Evolutionary conservation across 2,113 vertebrate genomes (phyloP).

Genomic region (Gorilla gorilla): DNA sequence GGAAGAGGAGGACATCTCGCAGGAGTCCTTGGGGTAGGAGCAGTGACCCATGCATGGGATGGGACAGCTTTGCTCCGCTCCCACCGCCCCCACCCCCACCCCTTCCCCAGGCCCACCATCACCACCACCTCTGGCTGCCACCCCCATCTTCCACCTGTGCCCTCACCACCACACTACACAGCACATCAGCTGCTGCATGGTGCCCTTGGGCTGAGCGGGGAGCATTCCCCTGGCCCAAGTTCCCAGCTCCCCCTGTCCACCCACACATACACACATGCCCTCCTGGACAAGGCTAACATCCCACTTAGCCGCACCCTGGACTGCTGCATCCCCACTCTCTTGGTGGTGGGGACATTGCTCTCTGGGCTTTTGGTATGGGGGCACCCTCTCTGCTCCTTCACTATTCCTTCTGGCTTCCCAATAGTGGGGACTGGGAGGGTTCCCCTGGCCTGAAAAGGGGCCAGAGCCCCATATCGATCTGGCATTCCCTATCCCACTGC

Average conservation of each 20-base stretch:
- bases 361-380: slow-evolving; percentile 22
- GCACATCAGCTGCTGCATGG: slow-evolving; percentile 47
- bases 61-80: slow-evolving; percentile 50
- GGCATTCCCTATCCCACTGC: background rate
- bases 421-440: slow-evolving; percentile 27
- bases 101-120: background rate
- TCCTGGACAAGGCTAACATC: slow-evolving; percentile 36
- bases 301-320: background rate
- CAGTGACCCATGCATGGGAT: slow-evolving; percentile 87
- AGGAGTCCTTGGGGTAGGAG: slow-evolving; percentile 96
- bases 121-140: background rate
- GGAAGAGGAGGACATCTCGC: slow-evolving; percentile 91
- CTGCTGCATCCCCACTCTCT: background rate
- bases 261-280: background rate
- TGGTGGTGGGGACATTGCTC: background rate
- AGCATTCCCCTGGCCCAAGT: background rate
- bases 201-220: background rate
- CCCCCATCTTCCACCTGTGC: background rate
- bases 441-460: slow-evolving; percentile 74
- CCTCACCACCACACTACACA: slow-evolving; percentile 56
- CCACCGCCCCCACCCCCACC: background rate
- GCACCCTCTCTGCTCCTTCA: background rate
- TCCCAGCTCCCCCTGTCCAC: background rate
- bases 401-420: slow-evolving; percentile 24
- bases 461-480: slow-evolving; percentile 25